These are phyloP conservation scores for Brachypodius melanocephalos DNA, from an alignment of 2,113 vertebrate species.

Conservation along the genomic window DNA sequence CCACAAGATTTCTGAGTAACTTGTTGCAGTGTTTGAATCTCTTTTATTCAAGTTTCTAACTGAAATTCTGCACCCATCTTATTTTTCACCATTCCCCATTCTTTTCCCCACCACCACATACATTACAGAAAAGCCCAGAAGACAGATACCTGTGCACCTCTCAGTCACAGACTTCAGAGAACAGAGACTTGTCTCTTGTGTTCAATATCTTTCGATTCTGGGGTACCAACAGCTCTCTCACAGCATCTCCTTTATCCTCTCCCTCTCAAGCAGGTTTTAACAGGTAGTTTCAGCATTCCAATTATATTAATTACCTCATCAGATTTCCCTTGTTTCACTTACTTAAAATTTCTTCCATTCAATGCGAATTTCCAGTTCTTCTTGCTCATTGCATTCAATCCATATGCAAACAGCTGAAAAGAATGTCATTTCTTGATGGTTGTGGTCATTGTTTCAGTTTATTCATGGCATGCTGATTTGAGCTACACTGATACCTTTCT, in stretches of 20 bases:
- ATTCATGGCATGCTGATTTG: background rate
- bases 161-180: background rate
- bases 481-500: background rate
- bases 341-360: background rate
- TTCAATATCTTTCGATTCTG: background rate
- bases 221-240: background rate
- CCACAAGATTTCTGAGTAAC: background rate
- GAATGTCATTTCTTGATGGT: background rate
- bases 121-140: background rate
- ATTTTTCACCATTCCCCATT: background rate
- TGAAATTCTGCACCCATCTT: background rate
- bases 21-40: background rate
- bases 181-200: background rate
- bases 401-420: background rate
- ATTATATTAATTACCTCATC: background rate
- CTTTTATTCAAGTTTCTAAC: background rate
- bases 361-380: background rate
- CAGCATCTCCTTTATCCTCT: background rate
- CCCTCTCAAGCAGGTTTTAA: background rate
- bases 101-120: rapidly evolving
- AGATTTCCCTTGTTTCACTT: background rate
- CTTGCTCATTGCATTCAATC: background rate
- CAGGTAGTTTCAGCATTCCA: background rate
- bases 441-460: background rate
- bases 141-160: background rate